Conservation (phyloP, 2,888 invertebrate species). For the Sphinx pinastri region DNA sequence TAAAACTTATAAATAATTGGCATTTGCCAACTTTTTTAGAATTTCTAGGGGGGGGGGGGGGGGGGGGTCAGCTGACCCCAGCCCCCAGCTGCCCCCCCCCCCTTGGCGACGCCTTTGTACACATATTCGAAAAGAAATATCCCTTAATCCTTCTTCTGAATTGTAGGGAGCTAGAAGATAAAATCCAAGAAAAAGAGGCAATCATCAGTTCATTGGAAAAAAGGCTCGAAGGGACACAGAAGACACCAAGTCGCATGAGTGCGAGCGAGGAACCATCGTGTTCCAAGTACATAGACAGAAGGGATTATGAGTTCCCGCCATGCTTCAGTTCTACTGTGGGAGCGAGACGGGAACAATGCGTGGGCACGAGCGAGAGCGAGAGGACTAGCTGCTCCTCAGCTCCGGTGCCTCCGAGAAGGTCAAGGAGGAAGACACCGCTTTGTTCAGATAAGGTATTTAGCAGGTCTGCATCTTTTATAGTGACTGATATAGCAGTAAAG, state of each 20-base stretch:
- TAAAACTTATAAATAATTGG: too few species aligned
- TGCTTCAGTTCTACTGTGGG: slow-evolving; percentile 37
- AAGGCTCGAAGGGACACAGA: slow-evolving; percentile 38
- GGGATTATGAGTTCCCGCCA: slow-evolving; percentile 36
- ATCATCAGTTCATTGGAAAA: slow-evolving; percentile 47
- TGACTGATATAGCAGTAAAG: background rate
- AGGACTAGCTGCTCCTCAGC: slow-evolving; percentile 53
- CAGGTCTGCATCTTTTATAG: background rate
- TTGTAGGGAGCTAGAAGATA: slow-evolving; percentile 59
- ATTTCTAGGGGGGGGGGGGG: too few species aligned
- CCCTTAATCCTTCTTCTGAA: background rate
- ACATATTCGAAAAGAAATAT: background rate
- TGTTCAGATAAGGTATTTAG: slow-evolving; percentile 44
- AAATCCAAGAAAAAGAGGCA: slow-evolving; percentile 56
- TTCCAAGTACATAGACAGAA: slow-evolving; percentile 39
- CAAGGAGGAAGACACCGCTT: slow-evolving; percentile 44
- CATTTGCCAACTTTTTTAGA: too few species aligned
- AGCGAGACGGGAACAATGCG: slow-evolving; percentile 34
- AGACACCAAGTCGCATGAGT: slow-evolving; percentile 31
- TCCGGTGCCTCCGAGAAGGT: slow-evolving; percentile 54
- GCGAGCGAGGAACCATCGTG: slow-evolving; percentile 42
- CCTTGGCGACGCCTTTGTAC: too few species aligned
- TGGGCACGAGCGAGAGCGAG: slow-evolving; percentile 46
- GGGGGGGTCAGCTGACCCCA: too few species aligned
- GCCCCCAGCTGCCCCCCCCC: too few species aligned